These are phyloP conservation scores for Beris morrisii DNA, from an alignment of 2,888 invertebrate genomes.

Conservation along the genomic window DNA sequence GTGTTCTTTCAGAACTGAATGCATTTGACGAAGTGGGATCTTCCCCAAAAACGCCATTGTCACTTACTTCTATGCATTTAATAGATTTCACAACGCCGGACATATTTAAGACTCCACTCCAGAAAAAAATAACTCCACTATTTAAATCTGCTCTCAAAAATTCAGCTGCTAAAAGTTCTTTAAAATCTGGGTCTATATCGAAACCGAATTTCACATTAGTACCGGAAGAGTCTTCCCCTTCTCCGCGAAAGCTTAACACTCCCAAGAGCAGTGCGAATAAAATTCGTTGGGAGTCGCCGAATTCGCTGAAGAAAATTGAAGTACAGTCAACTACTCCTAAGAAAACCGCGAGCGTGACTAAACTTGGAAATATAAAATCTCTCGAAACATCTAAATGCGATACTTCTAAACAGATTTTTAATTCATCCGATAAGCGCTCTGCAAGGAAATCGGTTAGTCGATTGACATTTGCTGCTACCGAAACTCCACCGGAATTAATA, in stretches of 20 bases:
- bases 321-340: background rate
- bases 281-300: slow-evolving; percentile 4
- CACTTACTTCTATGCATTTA: slow-evolving; percentile 49
- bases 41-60: slow-evolving; percentile 47
- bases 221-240: too few species aligned
- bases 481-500: slow-evolving; percentile 1
- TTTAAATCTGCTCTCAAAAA: slow-evolving; percentile 32
- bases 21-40: slow-evolving; percentile 33
- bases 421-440: background rate
- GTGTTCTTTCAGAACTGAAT: slow-evolving; percentile 44
- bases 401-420: background rate
- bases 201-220: too few species aligned
- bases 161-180: slow-evolving; percentile 8
- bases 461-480: background rate
- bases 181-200: background rate
- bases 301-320: background rate
- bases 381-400: background rate
- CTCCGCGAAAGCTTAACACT: background rate
- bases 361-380: background rate
- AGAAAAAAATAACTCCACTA: slow-evolving; percentile 4
- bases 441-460: background rate
- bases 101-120: slow-evolving; percentile 7
- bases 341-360: background rate
- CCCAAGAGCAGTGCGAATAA: background rate
- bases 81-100: slow-evolving; percentile 52